A percentile compares a stretch with the other conserved stretches of the same genome.
Conservation (phyloP, 2,797 vertebrate genomes). For the Basileuterus tristriatus region DNA sequence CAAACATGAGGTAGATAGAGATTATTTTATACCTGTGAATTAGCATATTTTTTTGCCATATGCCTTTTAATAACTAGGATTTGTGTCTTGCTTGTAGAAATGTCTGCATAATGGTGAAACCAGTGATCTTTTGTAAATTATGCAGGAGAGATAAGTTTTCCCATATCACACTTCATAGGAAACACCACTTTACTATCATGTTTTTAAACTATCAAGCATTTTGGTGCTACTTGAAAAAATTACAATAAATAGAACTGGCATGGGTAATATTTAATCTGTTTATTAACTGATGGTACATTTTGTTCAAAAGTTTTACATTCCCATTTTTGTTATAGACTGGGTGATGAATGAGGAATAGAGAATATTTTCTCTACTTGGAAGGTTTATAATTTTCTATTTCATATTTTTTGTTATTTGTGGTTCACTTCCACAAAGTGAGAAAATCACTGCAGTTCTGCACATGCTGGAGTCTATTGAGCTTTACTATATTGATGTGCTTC, state of each 20-base stretch:
- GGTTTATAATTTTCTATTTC: neutral
- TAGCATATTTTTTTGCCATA: neutral
- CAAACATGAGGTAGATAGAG: neutral
- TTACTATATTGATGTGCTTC: neutral
- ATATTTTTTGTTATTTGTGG: neutral
- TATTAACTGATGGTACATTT: neutral
- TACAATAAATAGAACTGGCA: neutral
- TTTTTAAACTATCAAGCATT: neutral
- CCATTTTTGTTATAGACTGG: neutral
- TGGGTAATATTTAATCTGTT: neutral
- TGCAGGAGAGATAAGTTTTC: neutral
- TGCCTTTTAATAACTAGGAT: neutral
- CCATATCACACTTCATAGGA: neutral
- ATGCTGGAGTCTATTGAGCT: neutral
- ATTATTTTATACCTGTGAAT: neutral
- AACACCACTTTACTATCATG: neutral
- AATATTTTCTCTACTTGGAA: neutral
- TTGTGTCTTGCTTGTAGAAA: neutral
- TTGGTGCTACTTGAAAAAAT: neutral
- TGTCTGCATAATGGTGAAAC: neutral
- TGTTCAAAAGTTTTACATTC: neutral
- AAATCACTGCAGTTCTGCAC: neutral
- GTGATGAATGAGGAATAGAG: neutral
- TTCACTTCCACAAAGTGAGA: neutral
- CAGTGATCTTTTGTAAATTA: neutral